Evolutionary conservation across 2,888 invertebrate species (phyloP), one percentile per base, ranked within the genome.

Genomic region (Liopterus haemorrhoidalis): DNA sequence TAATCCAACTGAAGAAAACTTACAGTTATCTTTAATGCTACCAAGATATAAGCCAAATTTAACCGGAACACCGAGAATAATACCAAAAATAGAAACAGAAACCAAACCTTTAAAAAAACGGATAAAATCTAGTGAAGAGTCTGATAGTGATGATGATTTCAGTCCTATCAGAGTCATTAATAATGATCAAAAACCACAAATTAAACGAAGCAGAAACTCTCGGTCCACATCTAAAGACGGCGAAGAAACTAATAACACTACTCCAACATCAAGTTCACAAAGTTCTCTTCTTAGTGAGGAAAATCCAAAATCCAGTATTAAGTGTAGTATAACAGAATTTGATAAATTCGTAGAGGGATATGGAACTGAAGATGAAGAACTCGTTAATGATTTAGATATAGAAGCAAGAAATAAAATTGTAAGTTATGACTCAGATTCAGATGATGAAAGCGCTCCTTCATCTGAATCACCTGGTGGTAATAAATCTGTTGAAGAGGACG

Each of bases 11-110:
- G 74, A 77, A 41, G 71, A 81, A 53, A 62, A 70, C 5, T 74
- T 76, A 50, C 82, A 84, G 57, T 65, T 86, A 30, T 74, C 76
- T 58, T 63, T 74, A 51, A 78, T 85, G 75, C 73, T 85, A 59
- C 79, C 80, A 1, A 56, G 52, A 16, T 61, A 60, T 46, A 54
- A 47, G 15, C 48, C 48, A 5, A 43, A 38, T 16, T 56, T 55
- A 33, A 59, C 61, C 12, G 53, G 58, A 21, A 51, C 50, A 5
- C 45, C 60, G 16, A n/a, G 18, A 16, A 43, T 36, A 43, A 36
- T 12, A 8, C 12, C 12, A 14, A 44, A 44, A 12, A 54, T 54
- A 11, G 42, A 48, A 16, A 39, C n/a, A n/a, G n/a, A n/a, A n/a
- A n/a, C n/a, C n/a, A n/a, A n/a, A 5, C 8, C 8, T 36, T 36